phyloP scores from a whole-genome alignment of 2,797 vertebrate genomes.

The Ispidina lecontei region DNA sequence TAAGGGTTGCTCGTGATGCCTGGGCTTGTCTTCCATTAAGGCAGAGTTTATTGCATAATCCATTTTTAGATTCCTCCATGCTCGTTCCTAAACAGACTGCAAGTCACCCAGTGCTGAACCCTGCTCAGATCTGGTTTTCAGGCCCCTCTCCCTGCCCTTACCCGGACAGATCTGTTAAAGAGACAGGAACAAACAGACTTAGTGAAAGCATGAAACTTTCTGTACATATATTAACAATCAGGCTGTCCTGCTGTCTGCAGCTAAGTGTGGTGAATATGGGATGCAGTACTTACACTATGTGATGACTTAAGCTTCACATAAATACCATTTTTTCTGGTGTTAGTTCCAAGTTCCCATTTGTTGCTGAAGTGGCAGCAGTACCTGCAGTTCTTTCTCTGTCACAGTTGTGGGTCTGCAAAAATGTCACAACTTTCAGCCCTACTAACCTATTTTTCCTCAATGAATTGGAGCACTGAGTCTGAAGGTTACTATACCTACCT shows the following conservation, averaged over 20 bases:
- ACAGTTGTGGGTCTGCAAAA: background rate
- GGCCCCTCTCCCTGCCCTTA: background rate
- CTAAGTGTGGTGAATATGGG: accelerated
- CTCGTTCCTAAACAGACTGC: background rate
- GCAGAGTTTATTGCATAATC: conserved; percentile 50
- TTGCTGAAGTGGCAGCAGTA: background rate
- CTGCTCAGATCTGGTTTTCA: background rate
- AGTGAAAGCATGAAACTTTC: background rate
- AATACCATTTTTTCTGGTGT: background rate
- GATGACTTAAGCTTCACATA: background rate
- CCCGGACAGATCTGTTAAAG: background rate
- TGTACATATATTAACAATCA: background rate
- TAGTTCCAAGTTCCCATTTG: background rate
- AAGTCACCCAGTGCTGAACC: background rate
- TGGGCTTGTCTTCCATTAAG: conserved; percentile 33
- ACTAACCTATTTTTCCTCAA: conserved; percentile 27
- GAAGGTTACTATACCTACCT: background rate
- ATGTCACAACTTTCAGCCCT: background rate
- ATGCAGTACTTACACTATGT: background rate
- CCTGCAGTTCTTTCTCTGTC: background rate
- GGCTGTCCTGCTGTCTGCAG: background rate
- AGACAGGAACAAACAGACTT: background rate
- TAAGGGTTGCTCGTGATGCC: conserved; percentile 7
- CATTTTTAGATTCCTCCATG: conserved; percentile 11
- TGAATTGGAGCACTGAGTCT: background rate